Percentiles rank a stretch among this genome's conserved stretches.
phyloP scores from a whole-genome alignment of 2,113 vertebrate species.

The Conger conger region DNA sequence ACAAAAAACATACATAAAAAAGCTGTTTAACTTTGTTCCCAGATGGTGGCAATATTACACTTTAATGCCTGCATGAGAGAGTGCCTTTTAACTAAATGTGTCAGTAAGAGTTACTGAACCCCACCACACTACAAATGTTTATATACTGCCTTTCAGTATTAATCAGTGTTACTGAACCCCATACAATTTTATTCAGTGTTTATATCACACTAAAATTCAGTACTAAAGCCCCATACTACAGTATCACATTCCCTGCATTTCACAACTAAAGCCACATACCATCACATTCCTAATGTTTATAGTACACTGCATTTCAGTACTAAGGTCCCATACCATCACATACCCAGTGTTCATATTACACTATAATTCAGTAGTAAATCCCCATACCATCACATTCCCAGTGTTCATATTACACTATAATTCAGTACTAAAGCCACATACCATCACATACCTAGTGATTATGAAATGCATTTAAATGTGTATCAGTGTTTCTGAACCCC shows the following conservation, averaged over 20 bases:
- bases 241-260: too few relatives aligned
- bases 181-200: too few relatives aligned
- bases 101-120: neutral
- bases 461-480: too few relatives aligned
- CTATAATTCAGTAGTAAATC: too few relatives aligned
- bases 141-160: neutral
- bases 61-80: neutral
- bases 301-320: too few relatives aligned
- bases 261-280: too few relatives aligned
- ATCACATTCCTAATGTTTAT: too few relatives aligned
- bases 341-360: neutral
- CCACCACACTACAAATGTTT: neutral
- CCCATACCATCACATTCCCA: neutral
- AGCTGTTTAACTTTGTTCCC: neutral
- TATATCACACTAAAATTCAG: too few relatives aligned
- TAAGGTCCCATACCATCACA: neutral
- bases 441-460: neutral
- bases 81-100: neutral
- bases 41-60: neutral
- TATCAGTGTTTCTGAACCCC: too few relatives aligned
- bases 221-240: too few relatives aligned
- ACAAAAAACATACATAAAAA: conserved; percentile 8
- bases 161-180: neutral
- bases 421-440: neutral
- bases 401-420: too few relatives aligned